Evolutionary conservation across 2,797 vertebrate genomes (phyloP), one percentile per base, ranked within the genome.

Genomic region (Anisognathus igniventris): DNA sequence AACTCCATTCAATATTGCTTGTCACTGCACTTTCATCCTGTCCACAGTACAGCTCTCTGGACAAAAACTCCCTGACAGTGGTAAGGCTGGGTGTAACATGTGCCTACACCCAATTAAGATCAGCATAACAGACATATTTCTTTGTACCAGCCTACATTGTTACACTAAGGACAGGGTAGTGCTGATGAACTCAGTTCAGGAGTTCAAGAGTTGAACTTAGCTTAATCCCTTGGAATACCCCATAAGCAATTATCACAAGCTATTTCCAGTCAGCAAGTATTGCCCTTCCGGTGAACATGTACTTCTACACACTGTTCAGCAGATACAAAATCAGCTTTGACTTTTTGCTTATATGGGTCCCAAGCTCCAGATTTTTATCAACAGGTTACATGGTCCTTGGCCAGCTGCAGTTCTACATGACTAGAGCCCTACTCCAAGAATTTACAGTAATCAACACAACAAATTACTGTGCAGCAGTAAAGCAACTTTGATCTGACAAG

Each of bases 61-160:
- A 84, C 35, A 90, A 67, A 64, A 28, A 2, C 11, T 56, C 71
- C 80, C 72, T 39, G 53, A 28, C 42, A 90, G 27, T 10, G 14
- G 4, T 33, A 70, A 60, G 17, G 14, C 7, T 1, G 4, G 56
- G 6, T 5, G 4, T 10, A 74, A 47, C 39, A 57, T 0, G 0
- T 57, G 35, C 57, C 60, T 39, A 65, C 50, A 47, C 10, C 4
- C 57, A 82, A 24, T 15, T 3, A 74, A 78, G 9, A 37, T 23
- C 64, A 79, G 60, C 7, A 0, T 2, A 79, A 73, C 22, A 83
- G 51, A 30, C 30, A 2, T 6, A 39, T 31, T 68, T 47, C 71
- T 22, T 72, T 54, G 10, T 10, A 51, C 1, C 33, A 74, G 28
- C 18, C 47, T 45, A 51, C 0, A 2, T 13, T 61, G 12, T 35